Evolutionary conservation across 2,888 invertebrate species (phyloP), one percentile per base, ranked within the genome.

Genomic region (Seira sanloemensis): DNA sequence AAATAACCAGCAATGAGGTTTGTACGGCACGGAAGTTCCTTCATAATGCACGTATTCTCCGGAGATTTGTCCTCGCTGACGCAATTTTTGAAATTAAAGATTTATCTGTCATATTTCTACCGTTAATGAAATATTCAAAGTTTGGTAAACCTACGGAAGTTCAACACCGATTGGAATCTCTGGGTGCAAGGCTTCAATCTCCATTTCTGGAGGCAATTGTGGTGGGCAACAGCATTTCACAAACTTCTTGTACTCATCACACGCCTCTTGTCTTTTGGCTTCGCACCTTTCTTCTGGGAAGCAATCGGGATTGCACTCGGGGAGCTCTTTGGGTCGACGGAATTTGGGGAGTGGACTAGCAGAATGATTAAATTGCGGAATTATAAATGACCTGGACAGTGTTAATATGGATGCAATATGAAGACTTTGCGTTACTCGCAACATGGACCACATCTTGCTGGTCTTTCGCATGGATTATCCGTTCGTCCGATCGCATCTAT

Each of bases 1-100:
- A 88, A 88, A 26, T 66, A 86, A 18, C 88, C 88, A 65, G 87
- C 88, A 16, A 87, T 84, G 0, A 87, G 50, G 37, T 88, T 78
- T 0, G 88, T 87, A 23, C 80, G 82, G 66, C 79, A 84, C 24
- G 82, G 74, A n/a, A 81, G 69, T 18, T 88, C 88, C 58, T 46
- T 26, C 1, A 84, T n/a, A 75, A 82, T 65, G 65, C 73, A 80
- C 21, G 27, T 26, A 5, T 76, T 1, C 68, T 86, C 84, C 12
- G 82, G 82, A 19, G 84, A 27, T n/a, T 26, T 37, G 4, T 72
- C 23, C 7, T 69, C 74, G 1, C 85, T 80, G 46, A 5, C n/a
- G n/a, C n/a, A n/a, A n/a, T n/a, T n/a, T n/a, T n/a, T n/a, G n/a
- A n/a, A n/a, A n/a, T n/a, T n/a, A n/a, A n/a, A n/a, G n/a, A n/a